A percentile compares a stretch with the other conserved stretches of the same genome.
phyloP scores from a whole-genome alignment of 92 coral and sea anemone species.

The Porites lobata region DNA sequence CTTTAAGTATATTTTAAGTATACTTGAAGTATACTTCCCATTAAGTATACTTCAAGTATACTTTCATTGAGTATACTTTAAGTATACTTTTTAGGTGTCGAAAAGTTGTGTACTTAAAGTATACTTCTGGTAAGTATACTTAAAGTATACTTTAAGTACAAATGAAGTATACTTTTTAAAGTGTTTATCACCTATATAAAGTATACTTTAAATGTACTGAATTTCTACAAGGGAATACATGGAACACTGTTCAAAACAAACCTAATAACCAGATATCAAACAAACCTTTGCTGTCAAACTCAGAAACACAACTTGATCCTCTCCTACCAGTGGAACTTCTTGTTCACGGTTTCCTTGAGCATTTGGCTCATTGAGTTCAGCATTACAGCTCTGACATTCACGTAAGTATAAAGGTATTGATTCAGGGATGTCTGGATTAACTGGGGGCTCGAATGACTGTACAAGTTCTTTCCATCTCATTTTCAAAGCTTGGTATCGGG shows the following conservation, averaged over 20 bases:
- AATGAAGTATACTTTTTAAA: no score
- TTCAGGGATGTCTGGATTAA: slow-evolving; percentile 49
- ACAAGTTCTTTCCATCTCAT: slow-evolving; percentile 88
- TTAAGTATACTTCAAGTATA: no score
- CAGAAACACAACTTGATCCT: slow-evolving; percentile 84
- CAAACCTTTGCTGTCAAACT: slow-evolving; percentile 88
- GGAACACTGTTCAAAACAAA: not conserved
- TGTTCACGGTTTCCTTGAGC: not conserved
- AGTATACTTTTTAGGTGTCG: no score
- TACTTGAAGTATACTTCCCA: no score
- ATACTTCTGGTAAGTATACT: no score
- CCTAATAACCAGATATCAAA: not conserved
- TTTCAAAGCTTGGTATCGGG: slow-evolving; percentile 87
- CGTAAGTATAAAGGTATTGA: slow-evolving; percentile 71
- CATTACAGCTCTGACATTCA: slow-evolving; percentile 61
- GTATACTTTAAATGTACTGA: no score
- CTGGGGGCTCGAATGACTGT: slow-evolving; percentile 32
- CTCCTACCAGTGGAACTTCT: slow-evolving; percentile 29
- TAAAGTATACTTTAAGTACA: no score
- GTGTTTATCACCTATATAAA: no score
- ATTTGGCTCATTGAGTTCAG: not conserved
- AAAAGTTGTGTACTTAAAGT: no score
- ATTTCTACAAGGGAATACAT: no score
- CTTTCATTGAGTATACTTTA: no score
- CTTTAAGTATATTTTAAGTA: no score